phyloP scores from a whole-genome alignment of 2,888 invertebrate species.

The Volucella inflata region DNA sequence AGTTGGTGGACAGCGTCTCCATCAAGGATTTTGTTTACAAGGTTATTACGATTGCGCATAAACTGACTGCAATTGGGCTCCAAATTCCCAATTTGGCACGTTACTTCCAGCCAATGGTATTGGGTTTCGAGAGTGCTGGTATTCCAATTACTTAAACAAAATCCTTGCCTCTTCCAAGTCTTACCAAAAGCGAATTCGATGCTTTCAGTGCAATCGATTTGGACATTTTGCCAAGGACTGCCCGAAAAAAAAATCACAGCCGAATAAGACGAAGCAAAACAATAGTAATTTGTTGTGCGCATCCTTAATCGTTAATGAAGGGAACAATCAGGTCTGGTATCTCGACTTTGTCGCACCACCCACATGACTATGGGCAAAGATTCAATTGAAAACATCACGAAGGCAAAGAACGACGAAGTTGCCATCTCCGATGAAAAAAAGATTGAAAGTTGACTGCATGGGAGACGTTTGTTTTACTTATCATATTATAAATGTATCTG shows the following conservation, averaged over 20 bases:
- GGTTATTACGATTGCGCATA: constrained; percentile 78
- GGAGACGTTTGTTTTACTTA: constrained; percentile 11
- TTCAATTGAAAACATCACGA: constrained; percentile 19
- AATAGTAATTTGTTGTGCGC: no score
- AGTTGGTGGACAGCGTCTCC: constrained; percentile 72
- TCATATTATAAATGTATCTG: constrained; percentile 15
- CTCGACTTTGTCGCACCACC: constrained; percentile 33
- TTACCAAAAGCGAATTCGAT: constrained; percentile 11
- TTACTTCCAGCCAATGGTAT: constrained; percentile 79
- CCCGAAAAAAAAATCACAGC: constrained; percentile 6
- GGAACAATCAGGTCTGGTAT: constrained; percentile 23
- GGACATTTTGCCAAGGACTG: constrained; percentile 23
- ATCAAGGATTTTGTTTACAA: constrained; percentile 78
- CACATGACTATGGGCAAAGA: constrained; percentile 34
- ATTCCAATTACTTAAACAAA: constrained; percentile 77
- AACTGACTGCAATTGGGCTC: constrained; percentile 77
- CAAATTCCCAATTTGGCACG: constrained; percentile 74
- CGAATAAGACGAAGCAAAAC: neutral
- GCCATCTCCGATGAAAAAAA: no score
- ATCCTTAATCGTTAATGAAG: neutral
- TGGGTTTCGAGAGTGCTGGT: constrained; percentile 76
- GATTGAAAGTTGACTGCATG: constrained; percentile 13
- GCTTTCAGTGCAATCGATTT: constrained; percentile 44
- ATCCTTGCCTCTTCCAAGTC: constrained; percentile 57
- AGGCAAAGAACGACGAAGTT: constrained; percentile 14